Conservation (phyloP, 2,888 invertebrate genomes). For the Eurytoma californica region DNA sequence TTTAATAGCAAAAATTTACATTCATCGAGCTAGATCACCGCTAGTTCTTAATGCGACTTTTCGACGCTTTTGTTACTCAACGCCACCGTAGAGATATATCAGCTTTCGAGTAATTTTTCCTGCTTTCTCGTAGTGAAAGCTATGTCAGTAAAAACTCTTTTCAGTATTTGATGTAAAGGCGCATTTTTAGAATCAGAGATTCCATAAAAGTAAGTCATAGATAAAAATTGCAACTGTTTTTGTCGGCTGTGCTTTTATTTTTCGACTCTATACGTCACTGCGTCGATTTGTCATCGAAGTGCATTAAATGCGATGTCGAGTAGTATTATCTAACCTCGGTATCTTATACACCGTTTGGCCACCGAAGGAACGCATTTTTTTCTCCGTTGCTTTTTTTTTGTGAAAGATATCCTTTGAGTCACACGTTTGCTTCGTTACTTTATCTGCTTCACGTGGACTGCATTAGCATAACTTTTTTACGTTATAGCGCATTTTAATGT, state of each 20-base stretch:
- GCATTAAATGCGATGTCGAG: conserved; percentile 32
- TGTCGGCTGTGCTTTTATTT: too few relatives aligned
- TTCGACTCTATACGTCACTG: conserved; percentile 3
- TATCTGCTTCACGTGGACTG: conserved; percentile 32
- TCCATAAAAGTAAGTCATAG: too few relatives aligned
- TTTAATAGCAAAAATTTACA: conserved; percentile 44
- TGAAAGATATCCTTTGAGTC: conserved; percentile 34
- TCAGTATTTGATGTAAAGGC: too few relatives aligned
- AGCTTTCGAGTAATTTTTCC: not conserved
- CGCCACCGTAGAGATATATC: not conserved
- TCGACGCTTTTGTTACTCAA: conserved; percentile 18
- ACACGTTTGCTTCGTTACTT: conserved; percentile 10
- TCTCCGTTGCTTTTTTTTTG: not conserved
- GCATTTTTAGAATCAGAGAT: too few relatives aligned
- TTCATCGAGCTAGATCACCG: not conserved
- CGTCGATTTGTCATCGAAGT: conserved; percentile 51
- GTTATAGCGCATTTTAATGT: conserved; percentile 31
- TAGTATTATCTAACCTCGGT: conserved; percentile 20
- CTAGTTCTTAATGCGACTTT: conserved; percentile 30
- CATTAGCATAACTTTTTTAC: conserved; percentile 31
- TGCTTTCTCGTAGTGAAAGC: not conserved
- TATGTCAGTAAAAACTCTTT: too few relatives aligned
- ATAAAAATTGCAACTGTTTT: too few relatives aligned
- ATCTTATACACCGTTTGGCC: conserved; percentile 25
- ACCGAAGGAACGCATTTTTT: not conserved